A percentile compares a stretch with the other conserved stretches of the same genome.
Evolutionary conservation across 2,113 vertebrate genomes (phyloP).

Genomic region (Anas platyrhynchos): DNA sequence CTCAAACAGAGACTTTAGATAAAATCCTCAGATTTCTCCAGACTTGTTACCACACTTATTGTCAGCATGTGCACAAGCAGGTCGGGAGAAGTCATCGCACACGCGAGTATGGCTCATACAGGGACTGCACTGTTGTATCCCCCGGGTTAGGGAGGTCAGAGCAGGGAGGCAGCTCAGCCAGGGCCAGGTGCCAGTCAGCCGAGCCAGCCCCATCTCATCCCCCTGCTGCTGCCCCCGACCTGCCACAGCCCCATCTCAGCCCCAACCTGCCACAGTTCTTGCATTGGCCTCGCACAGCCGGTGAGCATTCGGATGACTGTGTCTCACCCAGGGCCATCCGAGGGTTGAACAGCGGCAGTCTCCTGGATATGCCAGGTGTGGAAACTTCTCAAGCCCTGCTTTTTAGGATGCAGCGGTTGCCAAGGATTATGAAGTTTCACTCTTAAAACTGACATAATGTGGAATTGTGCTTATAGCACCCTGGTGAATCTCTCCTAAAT

Average conservation of each 20-base stretch:
- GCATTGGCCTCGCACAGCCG: fast-evolving
- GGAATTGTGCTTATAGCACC: background rate
- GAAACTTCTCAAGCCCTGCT: background rate
- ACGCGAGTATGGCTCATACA: fast-evolving
- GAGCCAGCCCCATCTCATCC: fast-evolving
- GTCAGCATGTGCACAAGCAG: too few species aligned
- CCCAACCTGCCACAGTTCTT: background rate
- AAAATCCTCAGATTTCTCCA: too few species aligned
- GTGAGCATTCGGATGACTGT: fast-evolving
- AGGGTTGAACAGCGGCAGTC: background rate
- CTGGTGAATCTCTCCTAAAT: background rate
- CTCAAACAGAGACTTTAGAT: too few species aligned
- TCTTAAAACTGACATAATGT: slow-evolving; percentile 25
- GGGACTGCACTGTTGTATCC: background rate
- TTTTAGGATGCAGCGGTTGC: slow-evolving; percentile 8
- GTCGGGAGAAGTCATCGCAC: background rate
- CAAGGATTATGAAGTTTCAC: slow-evolving; percentile 38
- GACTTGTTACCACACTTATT: too few species aligned
- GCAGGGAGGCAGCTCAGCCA: background rate
- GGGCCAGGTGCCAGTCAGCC: background rate
- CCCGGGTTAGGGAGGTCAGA: fast-evolving
- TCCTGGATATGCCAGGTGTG: background rate
- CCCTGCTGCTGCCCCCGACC: background rate
- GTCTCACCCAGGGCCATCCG: background rate
- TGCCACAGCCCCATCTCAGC: fast-evolving